Conservation (phyloP, 1,140 invertebrate genomes). For the Megalopta genalis region DNA sequence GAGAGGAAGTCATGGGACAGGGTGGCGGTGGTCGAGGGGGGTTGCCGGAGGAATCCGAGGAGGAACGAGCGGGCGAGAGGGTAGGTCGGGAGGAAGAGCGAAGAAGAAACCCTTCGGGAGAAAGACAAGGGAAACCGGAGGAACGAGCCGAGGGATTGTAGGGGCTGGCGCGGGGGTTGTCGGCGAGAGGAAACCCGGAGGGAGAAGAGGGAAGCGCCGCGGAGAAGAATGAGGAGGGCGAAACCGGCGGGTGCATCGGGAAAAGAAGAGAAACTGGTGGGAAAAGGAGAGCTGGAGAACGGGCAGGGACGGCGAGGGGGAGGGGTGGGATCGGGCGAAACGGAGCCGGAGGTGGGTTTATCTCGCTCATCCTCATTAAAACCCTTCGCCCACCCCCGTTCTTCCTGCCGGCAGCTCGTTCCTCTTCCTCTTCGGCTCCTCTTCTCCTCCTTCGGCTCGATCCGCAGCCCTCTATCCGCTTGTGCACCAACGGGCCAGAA, state of each 20-base stretch:
- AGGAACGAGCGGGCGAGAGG: not conserved
- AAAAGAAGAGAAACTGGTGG: conserved; percentile 27
- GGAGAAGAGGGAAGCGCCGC: conserved; percentile 13
- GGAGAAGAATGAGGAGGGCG: not conserved
- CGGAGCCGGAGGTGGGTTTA: conserved; percentile 64
- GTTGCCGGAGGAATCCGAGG: not conserved
- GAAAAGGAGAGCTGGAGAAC: not conserved
- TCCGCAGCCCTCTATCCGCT: conserved; percentile 28
- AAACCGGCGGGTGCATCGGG: not conserved
- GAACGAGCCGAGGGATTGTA: not conserved
- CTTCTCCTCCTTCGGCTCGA: conserved; percentile 38
- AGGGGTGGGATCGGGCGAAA: conserved; percentile 50
- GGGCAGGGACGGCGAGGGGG: not conserved
- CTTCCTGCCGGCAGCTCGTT: conserved; percentile 49
- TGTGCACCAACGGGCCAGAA: conserved; percentile 13
- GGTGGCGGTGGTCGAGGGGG: not conserved
- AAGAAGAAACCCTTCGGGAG: not conserved
- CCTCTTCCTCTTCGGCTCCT: conserved; percentile 31
- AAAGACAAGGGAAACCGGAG: not conserved
- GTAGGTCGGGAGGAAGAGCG: not conserved
- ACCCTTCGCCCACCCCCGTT: conserved; percentile 54
- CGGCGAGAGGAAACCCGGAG: conserved; percentile 18
- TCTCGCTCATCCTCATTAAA: conserved; percentile 75
- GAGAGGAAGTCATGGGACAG: not conserved
- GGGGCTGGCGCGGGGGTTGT: not conserved